phyloP scores from a whole-genome alignment of 2,888 invertebrate genomes.

The Zonitis immaculata region DNA sequence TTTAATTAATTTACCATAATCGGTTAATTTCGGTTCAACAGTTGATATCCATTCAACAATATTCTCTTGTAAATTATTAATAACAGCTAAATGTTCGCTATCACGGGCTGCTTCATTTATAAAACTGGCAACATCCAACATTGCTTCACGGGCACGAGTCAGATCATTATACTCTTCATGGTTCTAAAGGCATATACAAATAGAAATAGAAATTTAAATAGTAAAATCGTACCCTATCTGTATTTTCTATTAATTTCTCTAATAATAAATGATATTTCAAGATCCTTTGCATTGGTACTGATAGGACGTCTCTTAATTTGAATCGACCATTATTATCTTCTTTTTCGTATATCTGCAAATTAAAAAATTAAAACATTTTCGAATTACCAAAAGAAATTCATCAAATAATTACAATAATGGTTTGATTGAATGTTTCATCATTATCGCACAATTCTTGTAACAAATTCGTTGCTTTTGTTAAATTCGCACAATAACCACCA shows the following conservation, averaged over 20 bases:
- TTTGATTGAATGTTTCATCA: constrained; percentile 61
- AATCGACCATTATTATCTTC: constrained; percentile 94
- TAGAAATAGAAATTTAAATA: too few relatives aligned
- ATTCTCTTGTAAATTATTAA: constrained; percentile 84
- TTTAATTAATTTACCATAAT: constrained; percentile 86
- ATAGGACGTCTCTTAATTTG: constrained; percentile 89
- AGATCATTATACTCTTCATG: constrained; percentile 81
- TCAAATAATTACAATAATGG: constrained; percentile 61
- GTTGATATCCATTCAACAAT: constrained; percentile 75
- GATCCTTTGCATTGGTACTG: constrained; percentile 97
- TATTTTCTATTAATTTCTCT: constrained; percentile 83
- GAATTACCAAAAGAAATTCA: not conserved
- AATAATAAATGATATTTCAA: constrained; percentile 94
- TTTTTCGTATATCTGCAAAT: constrained; percentile 76
- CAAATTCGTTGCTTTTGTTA: constrained; percentile 81
- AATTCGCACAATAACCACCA: constrained; percentile 93
- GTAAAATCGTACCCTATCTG: constrained; percentile 65
- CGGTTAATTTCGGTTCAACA: constrained; percentile 73
- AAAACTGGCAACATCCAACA: constrained; percentile 95
- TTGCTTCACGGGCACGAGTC: constrained; percentile 85
- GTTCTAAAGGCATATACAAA: constrained; percentile 50
- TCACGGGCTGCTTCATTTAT: constrained; percentile 98
- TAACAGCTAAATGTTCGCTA: constrained; percentile 85
- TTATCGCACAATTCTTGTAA: constrained; percentile 72
- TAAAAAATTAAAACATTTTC: constrained; percentile 5